Percentiles rank a stretch among this genome's conserved stretches.
phyloP scores from a whole-genome alignment of 2,888 invertebrate species.

The Diachrysia chrysitis region DNA sequence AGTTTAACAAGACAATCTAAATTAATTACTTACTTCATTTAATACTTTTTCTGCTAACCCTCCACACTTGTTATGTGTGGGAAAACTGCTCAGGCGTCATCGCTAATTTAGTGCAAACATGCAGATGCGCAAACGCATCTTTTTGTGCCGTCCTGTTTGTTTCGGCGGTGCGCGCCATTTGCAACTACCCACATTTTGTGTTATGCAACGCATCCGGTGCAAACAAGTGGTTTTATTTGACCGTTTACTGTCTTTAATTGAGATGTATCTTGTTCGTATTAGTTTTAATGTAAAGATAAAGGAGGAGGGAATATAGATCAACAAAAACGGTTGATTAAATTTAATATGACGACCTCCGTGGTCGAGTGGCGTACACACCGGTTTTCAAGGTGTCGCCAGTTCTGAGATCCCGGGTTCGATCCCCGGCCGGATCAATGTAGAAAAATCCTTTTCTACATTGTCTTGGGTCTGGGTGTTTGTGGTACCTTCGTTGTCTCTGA shows the following conservation, averaged over 20 bases:
- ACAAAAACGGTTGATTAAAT: too few relatives aligned
- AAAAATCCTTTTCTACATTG: too few relatives aligned
- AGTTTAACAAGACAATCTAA: not conserved
- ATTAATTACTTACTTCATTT: too few relatives aligned
- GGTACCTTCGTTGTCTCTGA: too few relatives aligned
- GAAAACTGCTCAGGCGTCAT: conserved; percentile 80
- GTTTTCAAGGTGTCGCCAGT: too few relatives aligned
- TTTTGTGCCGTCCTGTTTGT: conserved; percentile 64
- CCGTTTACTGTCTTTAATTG: conserved; percentile 30
- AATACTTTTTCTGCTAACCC: conserved; percentile 61
- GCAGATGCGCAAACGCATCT: conserved; percentile 71
- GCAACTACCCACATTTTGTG: conserved; percentile 42
- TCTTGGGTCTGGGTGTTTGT: too few relatives aligned
- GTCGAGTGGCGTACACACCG: too few relatives aligned
- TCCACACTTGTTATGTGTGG: conserved; percentile 75
- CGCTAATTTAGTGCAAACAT: conserved; percentile 84
- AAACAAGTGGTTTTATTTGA: conserved; percentile 30
- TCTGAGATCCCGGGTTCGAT: too few relatives aligned
- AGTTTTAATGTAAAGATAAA: not conserved
- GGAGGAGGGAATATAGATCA: too few relatives aligned
- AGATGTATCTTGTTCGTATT: conserved; percentile 15
- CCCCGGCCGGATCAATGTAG: too few relatives aligned
- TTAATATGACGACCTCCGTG: too few relatives aligned
- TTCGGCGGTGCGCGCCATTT: conserved; percentile 41
- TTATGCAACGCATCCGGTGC: conserved; percentile 54